These are phyloP conservation scores for Hybos culiciformis DNA, from an alignment of 2,888 invertebrate genomes.

Conservation along the genomic window DNA sequence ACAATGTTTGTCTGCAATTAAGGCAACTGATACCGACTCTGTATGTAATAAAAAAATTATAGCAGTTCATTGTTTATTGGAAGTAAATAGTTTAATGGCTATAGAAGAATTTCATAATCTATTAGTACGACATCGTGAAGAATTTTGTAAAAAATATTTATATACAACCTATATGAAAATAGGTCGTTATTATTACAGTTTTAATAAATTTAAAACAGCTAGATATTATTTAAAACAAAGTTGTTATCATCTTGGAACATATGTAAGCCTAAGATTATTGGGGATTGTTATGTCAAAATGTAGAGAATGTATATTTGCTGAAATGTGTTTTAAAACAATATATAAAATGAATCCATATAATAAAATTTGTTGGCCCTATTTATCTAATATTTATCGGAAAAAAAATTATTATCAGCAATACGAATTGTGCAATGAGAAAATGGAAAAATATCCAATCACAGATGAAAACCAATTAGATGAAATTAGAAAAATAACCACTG, in stretches of 20 bases:
- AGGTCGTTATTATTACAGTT: background rate
- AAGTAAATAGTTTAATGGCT: constrained; percentile 4
- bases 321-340: background rate
- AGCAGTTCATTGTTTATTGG: constrained; percentile 5
- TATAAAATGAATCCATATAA: background rate
- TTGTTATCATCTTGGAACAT: background rate
- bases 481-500: too few relatives aligned
- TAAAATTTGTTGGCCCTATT: background rate
- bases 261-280: background rate
- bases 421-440: too few relatives aligned
- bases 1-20: constrained; percentile 3
- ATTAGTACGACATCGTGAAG: background rate
- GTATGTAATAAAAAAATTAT: background rate
- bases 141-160: background rate
- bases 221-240: background rate
- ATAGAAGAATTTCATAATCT: background rate
- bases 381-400: background rate
- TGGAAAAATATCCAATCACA: too few relatives aligned
- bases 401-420: too few relatives aligned
- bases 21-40: background rate
- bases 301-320: background rate
- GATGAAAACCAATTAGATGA: too few relatives aligned
- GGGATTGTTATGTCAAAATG: background rate
- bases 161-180: background rate
- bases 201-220: background rate